Percentiles rank a stretch among this genome's conserved stretches.
Conservation (phyloP, 2,113 vertebrate species). For the Egretta garzetta region DNA sequence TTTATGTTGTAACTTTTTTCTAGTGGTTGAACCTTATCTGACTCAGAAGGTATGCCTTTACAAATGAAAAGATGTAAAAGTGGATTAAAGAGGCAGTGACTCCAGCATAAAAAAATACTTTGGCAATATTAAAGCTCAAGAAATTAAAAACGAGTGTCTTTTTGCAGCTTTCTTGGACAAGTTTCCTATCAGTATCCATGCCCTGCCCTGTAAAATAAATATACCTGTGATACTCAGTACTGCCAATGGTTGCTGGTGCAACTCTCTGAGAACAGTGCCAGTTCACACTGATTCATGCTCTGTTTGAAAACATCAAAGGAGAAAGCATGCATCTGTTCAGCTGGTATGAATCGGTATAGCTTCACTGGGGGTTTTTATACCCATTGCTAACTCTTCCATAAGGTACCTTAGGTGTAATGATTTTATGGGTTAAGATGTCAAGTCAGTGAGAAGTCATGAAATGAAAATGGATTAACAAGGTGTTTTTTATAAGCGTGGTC, state of each 20-base stretch:
- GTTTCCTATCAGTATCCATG: neutral
- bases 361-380: neutral
- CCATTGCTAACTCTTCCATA: neutral
- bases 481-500: neutral
- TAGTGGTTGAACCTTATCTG: neutral
- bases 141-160: neutral
- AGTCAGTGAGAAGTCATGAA: neutral
- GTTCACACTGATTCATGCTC: neutral
- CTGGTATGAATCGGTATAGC: neutral
- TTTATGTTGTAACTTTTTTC: neutral
- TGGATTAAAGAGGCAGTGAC: neutral
- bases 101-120: neutral
- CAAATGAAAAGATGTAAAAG: neutral
- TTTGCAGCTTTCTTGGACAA: neutral
- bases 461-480: neutral
- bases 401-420: neutral
- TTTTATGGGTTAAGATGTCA: neutral
- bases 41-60: neutral
- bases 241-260: neutral
- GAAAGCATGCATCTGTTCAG: neutral
- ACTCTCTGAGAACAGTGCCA: neutral
- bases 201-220: neutral
- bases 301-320: neutral
- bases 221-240: neutral
- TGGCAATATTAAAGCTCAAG: neutral